A percentile compares a stretch with the other conserved stretches of the same genome.
phyloP scores from a whole-genome alignment of 2,888 invertebrate species.

The Sesia bembeciformis region DNA sequence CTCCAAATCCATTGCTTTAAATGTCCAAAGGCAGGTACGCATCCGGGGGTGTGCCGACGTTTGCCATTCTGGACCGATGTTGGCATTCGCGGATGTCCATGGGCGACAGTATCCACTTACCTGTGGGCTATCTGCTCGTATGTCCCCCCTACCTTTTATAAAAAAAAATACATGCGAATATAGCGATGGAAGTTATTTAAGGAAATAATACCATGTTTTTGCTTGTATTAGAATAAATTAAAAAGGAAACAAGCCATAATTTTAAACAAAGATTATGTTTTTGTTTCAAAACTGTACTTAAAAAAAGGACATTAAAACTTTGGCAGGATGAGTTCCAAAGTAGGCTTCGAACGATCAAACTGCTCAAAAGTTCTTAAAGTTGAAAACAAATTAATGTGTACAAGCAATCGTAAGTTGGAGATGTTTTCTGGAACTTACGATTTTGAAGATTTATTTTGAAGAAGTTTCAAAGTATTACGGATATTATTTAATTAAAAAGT shows the following conservation, averaged over 20 bases:
- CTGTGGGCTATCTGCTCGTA: too few relatives aligned
- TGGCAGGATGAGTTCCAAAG: neutral
- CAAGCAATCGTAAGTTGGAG: conserved; percentile 2
- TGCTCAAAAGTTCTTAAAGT: neutral
- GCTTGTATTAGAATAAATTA: neutral
- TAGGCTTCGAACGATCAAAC: neutral
- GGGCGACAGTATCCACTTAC: too few relatives aligned
- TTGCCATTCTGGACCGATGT: too few relatives aligned
- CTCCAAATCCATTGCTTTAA: too few relatives aligned
- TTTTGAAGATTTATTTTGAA: neutral
- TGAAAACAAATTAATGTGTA: neutral
- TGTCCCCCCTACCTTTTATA: neutral
- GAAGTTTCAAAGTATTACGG: neutral
- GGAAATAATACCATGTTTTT: neutral
- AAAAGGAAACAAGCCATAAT: neutral
- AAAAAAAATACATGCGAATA: neutral
- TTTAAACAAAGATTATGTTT: neutral
- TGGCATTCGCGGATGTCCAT: too few relatives aligned
- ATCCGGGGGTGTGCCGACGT: too few relatives aligned
- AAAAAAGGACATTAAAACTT: neutral
- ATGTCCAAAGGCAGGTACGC: too few relatives aligned
- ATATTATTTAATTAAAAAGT: neutral
- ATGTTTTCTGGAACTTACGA: neutral
- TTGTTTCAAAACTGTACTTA: neutral
- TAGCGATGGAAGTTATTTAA: neutral